Conservation (phyloP, 2,113 vertebrate species). For the Microtus ochrogaster region DNA sequence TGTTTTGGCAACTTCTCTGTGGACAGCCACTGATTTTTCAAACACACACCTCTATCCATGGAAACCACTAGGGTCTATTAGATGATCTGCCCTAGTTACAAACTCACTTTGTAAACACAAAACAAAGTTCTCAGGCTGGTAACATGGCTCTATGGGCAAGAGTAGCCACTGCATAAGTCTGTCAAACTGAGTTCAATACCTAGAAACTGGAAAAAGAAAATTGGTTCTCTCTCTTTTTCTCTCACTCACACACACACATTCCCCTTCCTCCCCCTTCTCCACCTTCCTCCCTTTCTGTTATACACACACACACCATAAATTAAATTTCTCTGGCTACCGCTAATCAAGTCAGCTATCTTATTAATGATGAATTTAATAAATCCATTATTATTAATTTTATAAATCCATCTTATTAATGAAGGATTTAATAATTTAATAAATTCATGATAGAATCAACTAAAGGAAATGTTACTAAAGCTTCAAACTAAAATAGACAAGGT, state of each 20-base stretch:
- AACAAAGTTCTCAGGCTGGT: conserved; percentile 30
- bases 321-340: neutral
- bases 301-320: neutral
- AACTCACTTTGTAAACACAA: conserved; percentile 31
- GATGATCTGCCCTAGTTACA: conserved; percentile 34
- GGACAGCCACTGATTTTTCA: neutral
- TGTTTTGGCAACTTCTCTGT: conserved; percentile 1
- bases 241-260: too few species aligned
- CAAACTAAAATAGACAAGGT: conserved; percentile 53
- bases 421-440: neutral
- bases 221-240: neutral
- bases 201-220: neutral
- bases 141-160: neutral
- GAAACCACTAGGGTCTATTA: neutral
- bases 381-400: too few species aligned
- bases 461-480: conserved; percentile 23
- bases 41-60: conserved; percentile 5
- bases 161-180: neutral
- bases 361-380: neutral
- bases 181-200: neutral
- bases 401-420: neutral
- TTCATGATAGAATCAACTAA: neutral
- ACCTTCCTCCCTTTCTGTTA: too few species aligned
- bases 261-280: too few species aligned
- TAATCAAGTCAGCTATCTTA: conserved; percentile 19